Base-by-base conservation (phyloP, 2,113 vertebrate genomes). In the Taurulus bubalis region DNA sequence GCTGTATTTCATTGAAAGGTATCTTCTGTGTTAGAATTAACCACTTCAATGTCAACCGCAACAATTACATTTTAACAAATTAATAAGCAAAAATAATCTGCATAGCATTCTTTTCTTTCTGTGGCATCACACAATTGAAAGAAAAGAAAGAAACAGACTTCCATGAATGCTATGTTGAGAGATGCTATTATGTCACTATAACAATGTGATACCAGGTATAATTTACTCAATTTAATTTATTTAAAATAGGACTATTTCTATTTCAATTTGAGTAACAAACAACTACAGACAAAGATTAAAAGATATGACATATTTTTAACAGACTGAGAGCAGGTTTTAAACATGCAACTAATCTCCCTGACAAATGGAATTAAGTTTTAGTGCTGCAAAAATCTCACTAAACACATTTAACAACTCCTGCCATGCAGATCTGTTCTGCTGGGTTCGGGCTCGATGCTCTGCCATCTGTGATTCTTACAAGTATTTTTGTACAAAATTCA, bases 381-480 rank as follows among this genome's bases (percentile, higher is more conserved):
- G 30, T 20, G 6, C 45, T 60, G 28, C 16, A 8, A 49, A 76
- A 42, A 36, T 72, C 58, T 74, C 59, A 70, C 30, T 22, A n/a
- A n/a, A 63, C 67, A 78, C 55, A 76, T 56, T 28, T 24, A 65
- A 58, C 34, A 63, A 49, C 77, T 73, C 64, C 38, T 85, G 62
- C 53, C 6, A 62, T 53, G 72, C 49, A 77, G 63, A 63, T 81
- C 75, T 71, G 15, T 59, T 36, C 56, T 60, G 72, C 69, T 71
- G 63, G 55, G 70, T 80, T 78, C 77, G 64, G 69, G 36, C 66
- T 77, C n/a, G 6, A 64, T 24, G 36, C 12, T 71, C 45, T 60
- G 47, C 81, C 87, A 81, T 89, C 62, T 87, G 75, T 71, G 70
- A 74, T 67, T 45, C 68, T 72, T 62, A 34, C 80, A 86, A 81